Evolutionary conservation across 2,113 vertebrate genomes (phyloP).

Genomic region (Garra rufa): DNA sequence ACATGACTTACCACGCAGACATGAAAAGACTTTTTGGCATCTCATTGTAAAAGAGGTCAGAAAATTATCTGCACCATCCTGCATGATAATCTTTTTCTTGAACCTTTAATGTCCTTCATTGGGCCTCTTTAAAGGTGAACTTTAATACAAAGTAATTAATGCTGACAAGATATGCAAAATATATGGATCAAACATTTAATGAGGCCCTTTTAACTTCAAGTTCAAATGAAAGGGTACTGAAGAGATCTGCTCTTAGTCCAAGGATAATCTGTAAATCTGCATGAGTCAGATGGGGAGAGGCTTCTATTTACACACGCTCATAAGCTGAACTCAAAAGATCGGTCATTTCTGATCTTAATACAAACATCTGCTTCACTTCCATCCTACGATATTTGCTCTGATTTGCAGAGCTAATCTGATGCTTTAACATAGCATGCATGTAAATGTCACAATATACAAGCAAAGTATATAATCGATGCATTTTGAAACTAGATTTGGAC

Average conservation of each 20-base stretch:
- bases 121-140: conserved; percentile 57
- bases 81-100: conserved; percentile 28
- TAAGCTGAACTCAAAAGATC: conserved; percentile 36
- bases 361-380: conserved; percentile 33
- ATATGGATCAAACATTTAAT: conserved; percentile 58
- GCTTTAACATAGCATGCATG: conserved; percentile 5
- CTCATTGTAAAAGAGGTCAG: conserved; percentile 31
- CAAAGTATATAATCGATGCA: neutral
- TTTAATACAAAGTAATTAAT: conserved; percentile 61
- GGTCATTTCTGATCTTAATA: conserved; percentile 32
- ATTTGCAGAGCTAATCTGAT: conserved; percentile 35
- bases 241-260: conserved; percentile 26
- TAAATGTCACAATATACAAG: neutral
- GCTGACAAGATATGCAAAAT: conserved; percentile 58
- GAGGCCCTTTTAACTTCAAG: conserved; percentile 47
- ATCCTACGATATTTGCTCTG: neutral
- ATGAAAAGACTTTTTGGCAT: conserved; percentile 30
- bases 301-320: conserved; percentile 28
- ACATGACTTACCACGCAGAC: neutral
- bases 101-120: conserved; percentile 52
- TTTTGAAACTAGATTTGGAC: conserved; percentile 1
- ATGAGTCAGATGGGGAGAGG: conserved; percentile 20
- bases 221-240: conserved; percentile 44
- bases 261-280: conserved; percentile 5
- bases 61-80: conserved; percentile 34